These are phyloP conservation scores for Polylopha cassiicola DNA, from an alignment of 2,888 invertebrate genomes.

Conservation along the genomic window DNA sequence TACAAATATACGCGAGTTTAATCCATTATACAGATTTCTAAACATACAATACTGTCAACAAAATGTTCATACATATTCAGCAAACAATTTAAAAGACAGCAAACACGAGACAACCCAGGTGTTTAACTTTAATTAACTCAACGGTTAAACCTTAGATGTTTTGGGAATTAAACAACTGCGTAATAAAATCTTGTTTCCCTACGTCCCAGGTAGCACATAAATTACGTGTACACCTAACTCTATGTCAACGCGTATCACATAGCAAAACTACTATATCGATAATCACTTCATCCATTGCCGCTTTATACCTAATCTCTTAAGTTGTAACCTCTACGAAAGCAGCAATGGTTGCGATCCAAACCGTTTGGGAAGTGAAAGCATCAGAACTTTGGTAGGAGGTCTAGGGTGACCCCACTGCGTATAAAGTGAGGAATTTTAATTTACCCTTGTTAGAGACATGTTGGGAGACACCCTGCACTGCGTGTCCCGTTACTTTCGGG, in stretches of 20 bases:
- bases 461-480: slow-evolving; percentile 29
- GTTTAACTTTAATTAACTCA: slow-evolving; percentile 34
- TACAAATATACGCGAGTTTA: no score
- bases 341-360: slow-evolving; percentile 2
- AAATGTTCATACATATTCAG: no score
- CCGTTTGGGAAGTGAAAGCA: not conserved
- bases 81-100: slow-evolving; percentile 3
- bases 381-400: slow-evolving; percentile 23
- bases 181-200: slow-evolving; percentile 49
- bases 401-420: slow-evolving; percentile 41
- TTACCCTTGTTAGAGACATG: slow-evolving; percentile 58
- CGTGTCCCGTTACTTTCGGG: slow-evolving; percentile 28
- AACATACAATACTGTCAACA: no score
- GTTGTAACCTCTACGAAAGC: not conserved
- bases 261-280: slow-evolving; percentile 3
- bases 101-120: slow-evolving; percentile 4
- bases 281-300: not conserved
- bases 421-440: slow-evolving; percentile 66
- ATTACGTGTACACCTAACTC: slow-evolving; percentile 36
- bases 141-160: slow-evolving; percentile 38
- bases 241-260: slow-evolving; percentile 30
- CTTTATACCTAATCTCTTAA: not conserved
- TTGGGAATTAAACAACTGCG: slow-evolving; percentile 50
- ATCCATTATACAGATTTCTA: no score
- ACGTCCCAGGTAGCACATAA: slow-evolving; percentile 44